Evolutionary conservation across 2,797 vertebrate species (phyloP).

Genomic region (Zalophus californianus): DNA sequence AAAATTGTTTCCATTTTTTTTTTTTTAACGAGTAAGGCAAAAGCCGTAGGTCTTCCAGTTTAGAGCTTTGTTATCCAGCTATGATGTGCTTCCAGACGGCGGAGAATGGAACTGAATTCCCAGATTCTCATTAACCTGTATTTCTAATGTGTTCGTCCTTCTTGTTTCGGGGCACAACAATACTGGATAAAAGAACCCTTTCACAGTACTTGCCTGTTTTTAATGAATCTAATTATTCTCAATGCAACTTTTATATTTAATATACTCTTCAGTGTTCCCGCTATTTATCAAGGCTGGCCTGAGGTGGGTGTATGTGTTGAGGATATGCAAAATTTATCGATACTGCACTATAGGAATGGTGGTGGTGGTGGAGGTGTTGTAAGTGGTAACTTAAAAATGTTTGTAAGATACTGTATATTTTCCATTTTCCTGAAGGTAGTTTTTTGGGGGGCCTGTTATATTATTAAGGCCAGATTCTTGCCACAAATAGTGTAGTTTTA

Average conservation of each 20-base stretch:
- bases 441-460: conserved; percentile 79
- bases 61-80: conserved; percentile 69
- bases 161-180: conserved; percentile 82
- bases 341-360: conserved; percentile 87
- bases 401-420: conserved; percentile 86
- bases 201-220: conserved; percentile 88
- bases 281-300: conserved; percentile 89
- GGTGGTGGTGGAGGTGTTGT: conserved; percentile 85
- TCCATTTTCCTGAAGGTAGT: conserved; percentile 86
- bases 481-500: conserved; percentile 90
- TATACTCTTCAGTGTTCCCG: conserved; percentile 87
- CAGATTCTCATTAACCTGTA: conserved; percentile 71
- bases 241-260: conserved; percentile 90
- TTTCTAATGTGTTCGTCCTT: conserved; percentile 78
- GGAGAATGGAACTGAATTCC: conserved; percentile 74
- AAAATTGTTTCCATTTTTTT: conserved; percentile 81
- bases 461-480: conserved; percentile 87
- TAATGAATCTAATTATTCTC: conserved; percentile 89
- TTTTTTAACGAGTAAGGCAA: conserved; percentile 76
- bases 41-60: conserved; percentile 80
- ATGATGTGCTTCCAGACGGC: conserved; percentile 80
- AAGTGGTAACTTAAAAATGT: conserved; percentile 86
- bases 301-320: conserved; percentile 85
- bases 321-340: conserved; percentile 87
- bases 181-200: conserved; percentile 87